phyloP scores from a whole-genome alignment of 2,113 vertebrate species.

The Charadrius vociferus region DNA sequence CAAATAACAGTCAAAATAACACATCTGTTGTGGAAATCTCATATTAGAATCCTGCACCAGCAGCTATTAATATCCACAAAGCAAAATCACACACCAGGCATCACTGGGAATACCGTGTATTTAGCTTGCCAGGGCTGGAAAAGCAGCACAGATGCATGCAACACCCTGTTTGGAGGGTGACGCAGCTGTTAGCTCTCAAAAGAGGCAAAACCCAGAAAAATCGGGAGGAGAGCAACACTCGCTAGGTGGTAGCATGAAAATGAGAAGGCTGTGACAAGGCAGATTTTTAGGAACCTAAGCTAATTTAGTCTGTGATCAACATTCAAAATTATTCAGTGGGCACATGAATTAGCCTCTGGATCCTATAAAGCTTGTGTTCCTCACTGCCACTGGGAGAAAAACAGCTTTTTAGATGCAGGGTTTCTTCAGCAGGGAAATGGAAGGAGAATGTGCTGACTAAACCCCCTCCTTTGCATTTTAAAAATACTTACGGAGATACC shows the following conservation, averaged over 20 bases:
- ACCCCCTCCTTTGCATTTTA: background rate
- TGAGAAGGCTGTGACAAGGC: background rate
- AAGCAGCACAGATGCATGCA: background rate
- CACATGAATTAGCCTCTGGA: background rate
- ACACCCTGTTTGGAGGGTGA: background rate
- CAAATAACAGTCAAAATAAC: background rate
- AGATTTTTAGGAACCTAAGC: background rate
- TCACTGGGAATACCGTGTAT: background rate
- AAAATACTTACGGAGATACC: background rate
- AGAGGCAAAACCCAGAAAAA: background rate
- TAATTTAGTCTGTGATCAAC: background rate
- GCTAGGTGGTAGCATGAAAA: background rate
- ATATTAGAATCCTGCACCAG: background rate
- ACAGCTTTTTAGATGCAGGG: background rate
- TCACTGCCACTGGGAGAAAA: background rate
- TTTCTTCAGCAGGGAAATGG: background rate
- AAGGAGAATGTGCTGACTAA: constrained; percentile 28
- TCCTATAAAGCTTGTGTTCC: background rate
- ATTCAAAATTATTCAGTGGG: background rate
- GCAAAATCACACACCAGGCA: background rate
- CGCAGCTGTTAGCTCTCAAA: background rate
- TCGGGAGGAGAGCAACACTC: accelerated
- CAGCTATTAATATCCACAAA: background rate
- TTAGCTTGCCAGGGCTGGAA: background rate
- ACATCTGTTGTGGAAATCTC: background rate